These are phyloP conservation scores for Cygnus buccinator DNA, from an alignment of 2,113 vertebrate genomes.

Conservation along the genomic window DNA sequence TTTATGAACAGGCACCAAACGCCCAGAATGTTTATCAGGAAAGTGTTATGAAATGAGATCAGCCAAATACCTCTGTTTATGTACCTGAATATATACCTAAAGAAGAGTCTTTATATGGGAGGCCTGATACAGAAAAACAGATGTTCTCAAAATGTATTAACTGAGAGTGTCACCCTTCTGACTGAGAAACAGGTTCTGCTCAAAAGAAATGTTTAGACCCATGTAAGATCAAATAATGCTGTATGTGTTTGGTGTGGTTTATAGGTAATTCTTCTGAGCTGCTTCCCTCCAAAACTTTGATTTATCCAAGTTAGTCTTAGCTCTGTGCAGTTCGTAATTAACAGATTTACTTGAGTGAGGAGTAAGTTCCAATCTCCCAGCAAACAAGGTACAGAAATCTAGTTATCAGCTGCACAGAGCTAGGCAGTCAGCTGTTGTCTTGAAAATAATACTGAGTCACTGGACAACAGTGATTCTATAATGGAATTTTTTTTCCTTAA, in stretches of 20 bases:
- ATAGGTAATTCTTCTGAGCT: background rate
- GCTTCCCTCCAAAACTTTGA: background rate
- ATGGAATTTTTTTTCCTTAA: background rate
- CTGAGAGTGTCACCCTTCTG: background rate
- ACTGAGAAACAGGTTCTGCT: background rate
- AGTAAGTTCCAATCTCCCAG: background rate
- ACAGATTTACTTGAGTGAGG: background rate
- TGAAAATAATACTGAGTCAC: background rate
- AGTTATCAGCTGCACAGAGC: background rate
- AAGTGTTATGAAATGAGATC: background rate
- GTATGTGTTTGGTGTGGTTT: fast-evolving
- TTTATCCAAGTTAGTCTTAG: background rate
- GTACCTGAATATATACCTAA: background rate
- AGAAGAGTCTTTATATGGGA: background rate
- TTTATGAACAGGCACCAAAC: background rate
- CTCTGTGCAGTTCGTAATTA: background rate
- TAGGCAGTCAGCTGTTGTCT: background rate
- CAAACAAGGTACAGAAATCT: background rate
- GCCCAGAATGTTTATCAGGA: background rate
- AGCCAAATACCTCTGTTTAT: background rate
- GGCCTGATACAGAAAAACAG: background rate
- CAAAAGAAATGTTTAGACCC: background rate
- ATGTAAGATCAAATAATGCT: background rate
- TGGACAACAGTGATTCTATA: background rate
- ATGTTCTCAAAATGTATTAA: background rate